Evolutionary conservation across 2,113 vertebrate genomes (phyloP), one percentile per base, ranked within the genome.

Genomic region (Gavia stellata): DNA sequence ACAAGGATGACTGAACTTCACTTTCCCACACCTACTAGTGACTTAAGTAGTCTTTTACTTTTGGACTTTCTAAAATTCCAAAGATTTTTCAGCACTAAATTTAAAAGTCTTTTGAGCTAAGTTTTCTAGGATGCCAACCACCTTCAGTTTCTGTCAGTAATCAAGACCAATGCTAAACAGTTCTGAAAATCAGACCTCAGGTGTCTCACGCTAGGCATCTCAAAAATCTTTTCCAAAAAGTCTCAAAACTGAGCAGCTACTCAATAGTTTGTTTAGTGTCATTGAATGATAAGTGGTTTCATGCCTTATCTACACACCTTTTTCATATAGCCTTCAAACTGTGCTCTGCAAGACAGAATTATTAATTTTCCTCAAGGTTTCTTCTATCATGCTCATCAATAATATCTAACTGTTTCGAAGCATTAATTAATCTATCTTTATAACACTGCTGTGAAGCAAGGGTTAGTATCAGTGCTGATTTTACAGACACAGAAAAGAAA

Each of bases 321-420:
- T 87, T 94, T 79, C 42, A 52, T 25, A 90, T 3, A 94, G 74
- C 85, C 92, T 95, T 93, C 90, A 93, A 85, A 86, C 44, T 86
- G 74, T 90, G 47, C 81, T 88, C 88, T 82, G 53, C 34, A 92
- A 82, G 81, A 75, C 44, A 90, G 71, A 92, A 80, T 86, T 94
- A 88, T 68, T 90, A 81, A 94, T 95, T 93, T 95, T 97, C 70
- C 34, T 93, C 85, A 90, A 92, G 78, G 73, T 85, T 93, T 92
- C 74, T 79, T 75, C 70, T 55, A 85, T 79, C 92, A 79, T 38
- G 52, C 18, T 65, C 45, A 97, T 96, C 92, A 93, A 94, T 95
- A 94, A 91, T n/a, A 93, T 42, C 72, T 82, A 71, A 72, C 77
- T 56, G 79, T 80, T 93, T 72, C 12, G 12, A 92, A 90, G 74